phyloP scores from a whole-genome alignment of 2,113 vertebrate species.

The Microcebus ravelobensis region DNA sequence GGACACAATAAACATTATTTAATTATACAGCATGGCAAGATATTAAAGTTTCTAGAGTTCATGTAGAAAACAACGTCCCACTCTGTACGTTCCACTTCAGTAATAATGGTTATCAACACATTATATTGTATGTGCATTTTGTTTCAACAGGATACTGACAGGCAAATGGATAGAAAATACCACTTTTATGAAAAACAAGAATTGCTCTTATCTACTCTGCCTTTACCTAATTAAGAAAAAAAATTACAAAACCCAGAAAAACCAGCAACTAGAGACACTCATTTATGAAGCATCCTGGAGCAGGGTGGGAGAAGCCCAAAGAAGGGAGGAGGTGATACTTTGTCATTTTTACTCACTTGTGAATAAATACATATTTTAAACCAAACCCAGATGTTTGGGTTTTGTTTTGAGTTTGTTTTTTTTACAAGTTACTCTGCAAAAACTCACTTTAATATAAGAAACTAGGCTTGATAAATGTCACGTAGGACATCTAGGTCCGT shows the following conservation, averaged over 20 bases:
- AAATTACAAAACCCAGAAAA: neutral
- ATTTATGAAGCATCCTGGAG: conserved; percentile 13
- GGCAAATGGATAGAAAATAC: conserved; percentile 71
- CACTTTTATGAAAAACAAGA: conserved; percentile 71
- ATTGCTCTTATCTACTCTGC: conserved; percentile 73
- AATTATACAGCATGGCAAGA: conserved; percentile 54
- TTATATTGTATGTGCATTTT: conserved; percentile 63
- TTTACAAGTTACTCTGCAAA: conserved; percentile 51
- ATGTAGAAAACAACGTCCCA: conserved; percentile 50
- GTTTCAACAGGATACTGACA: conserved; percentile 73
- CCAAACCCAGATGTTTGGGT: conserved; percentile 75
- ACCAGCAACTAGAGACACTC: conserved; percentile 64
- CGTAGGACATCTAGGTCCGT: conserved; percentile 52
- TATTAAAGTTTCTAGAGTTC: conserved; percentile 14
- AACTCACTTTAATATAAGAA: conserved; percentile 73
- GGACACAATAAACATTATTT: neutral
- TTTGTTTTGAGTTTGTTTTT: neutral
- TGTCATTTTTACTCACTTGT: conserved; percentile 72
- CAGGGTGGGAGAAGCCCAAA: neutral
- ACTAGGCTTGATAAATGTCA: conserved; percentile 63
- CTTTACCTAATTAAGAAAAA: conserved; percentile 64
- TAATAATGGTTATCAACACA: conserved; percentile 35
- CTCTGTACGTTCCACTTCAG: neutral
- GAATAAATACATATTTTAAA: conserved; percentile 79
- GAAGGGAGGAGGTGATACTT: conserved; percentile 28